Evolutionary conservation across 2,113 vertebrate species (phyloP).

Genomic region (Casuarius casuarius): DNA sequence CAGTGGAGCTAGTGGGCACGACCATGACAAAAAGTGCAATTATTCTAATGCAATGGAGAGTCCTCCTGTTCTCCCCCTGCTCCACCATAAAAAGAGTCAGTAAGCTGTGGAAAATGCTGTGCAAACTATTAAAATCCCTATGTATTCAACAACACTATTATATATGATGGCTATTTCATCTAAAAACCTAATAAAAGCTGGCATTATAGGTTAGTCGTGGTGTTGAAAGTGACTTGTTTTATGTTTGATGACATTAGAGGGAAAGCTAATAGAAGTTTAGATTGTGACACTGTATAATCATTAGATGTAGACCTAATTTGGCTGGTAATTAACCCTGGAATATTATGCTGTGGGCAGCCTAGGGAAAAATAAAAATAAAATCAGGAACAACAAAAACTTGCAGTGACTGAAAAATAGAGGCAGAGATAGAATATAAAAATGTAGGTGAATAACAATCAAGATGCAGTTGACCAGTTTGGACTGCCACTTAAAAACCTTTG

Average conservation of each 20-base stretch:
- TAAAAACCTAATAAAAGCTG: conserved; percentile 40
- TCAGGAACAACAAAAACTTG: not conserved
- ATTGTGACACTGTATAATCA: conserved; percentile 40
- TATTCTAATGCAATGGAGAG: not conserved
- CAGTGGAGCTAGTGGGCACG: not conserved
- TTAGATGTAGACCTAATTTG: conserved; percentile 66
- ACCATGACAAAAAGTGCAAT: not conserved
- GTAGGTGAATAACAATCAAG: conserved; percentile 19
- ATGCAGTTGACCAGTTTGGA: conserved; percentile 47
- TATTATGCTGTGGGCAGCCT: not conserved
- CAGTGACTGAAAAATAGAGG: conserved; percentile 7
- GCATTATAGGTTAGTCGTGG: not conserved
- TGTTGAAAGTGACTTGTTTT: conserved; percentile 40
- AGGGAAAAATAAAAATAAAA: not conserved
- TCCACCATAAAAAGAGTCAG: not conserved
- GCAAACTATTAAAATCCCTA: conserved; percentile 8
- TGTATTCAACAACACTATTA: not conserved
- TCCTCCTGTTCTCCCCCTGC: not conserved
- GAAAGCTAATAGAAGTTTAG: conserved; percentile 56
- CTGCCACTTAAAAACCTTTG: conserved; percentile 35
- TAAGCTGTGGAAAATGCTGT: conserved; percentile 18
- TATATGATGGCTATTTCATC: not conserved
- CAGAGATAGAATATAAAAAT: not conserved
- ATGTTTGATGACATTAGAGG: conserved; percentile 32
- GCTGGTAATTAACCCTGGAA: conserved; percentile 50